Base-by-base conservation (phyloP, 2,888 invertebrate genomes). In the Acleris laterana region DNA sequence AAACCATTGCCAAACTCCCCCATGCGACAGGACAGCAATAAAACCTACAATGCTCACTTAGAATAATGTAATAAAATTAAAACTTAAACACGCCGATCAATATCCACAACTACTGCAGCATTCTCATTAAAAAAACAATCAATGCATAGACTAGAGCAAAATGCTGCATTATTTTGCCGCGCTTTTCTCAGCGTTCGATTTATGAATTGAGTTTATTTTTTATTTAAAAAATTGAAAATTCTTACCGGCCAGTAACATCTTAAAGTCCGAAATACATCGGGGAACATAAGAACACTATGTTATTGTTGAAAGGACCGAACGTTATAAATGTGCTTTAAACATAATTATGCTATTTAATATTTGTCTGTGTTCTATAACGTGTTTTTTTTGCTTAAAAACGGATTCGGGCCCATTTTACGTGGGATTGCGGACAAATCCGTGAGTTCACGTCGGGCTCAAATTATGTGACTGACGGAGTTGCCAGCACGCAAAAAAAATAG, bases 291-390 rank as follows among this genome's bases (percentile, higher is more conserved):
- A 69, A 65, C 71, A 71, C 72, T 70, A 62, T 69, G 20, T 62
- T 62, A 61, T 51, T 51, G 56, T 58, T 59, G 22, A 49, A 79
- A 77, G 79, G 76, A 82, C 77, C 80, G 72, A 78, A 77, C 82
- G 89, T 88, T 89, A 90, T 90, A 89, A 89, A 76, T 75, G 77
- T 82, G 79, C 76, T 74, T 78, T 76, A 79, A 79, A 80, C 87
- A 86, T 89, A 79, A 79, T 85, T 81, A 77, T 68, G 63, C 74
- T 77, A 69, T 70, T 32, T 72, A 72, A 73, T 70, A 72, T 68
- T 71, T 76, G 74, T 73, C 74, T 79, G 72, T 77, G 72, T 73
- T 74, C 81, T 81, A 85, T 82, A 84, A 81, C 81, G 80, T 74
- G 77, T 76, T 83, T 80, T 81, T 73, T 78, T 77, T 75, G 71